Evolutionary conservation across 2,113 vertebrate species (phyloP).

Genomic region (Chaetodon auriga): DNA sequence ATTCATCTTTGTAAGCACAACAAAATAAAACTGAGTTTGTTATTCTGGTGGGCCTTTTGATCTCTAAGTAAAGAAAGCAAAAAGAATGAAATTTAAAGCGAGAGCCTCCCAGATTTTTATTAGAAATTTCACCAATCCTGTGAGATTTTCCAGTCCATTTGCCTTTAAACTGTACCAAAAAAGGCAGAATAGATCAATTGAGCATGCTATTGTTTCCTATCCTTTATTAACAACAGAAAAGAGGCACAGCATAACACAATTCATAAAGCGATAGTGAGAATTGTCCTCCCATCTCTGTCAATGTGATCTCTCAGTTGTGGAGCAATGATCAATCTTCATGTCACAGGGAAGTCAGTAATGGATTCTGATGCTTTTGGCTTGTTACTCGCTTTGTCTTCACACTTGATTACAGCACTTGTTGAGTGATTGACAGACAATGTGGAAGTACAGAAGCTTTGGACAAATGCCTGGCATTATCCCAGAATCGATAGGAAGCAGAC

Average conservation of each 20-base stretch:
- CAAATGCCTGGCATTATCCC: conserved; percentile 57
- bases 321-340: conserved; percentile 35
- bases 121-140: not conserved
- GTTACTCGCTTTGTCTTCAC: conserved; percentile 54
- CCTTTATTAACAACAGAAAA: conserved; percentile 6
- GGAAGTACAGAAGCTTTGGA: conserved; percentile 47
- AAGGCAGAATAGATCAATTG: conserved; percentile 10
- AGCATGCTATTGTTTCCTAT: conserved; percentile 2
- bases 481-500: conserved; percentile 68
- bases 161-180: not conserved
- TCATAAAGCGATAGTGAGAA: conserved; percentile 13
- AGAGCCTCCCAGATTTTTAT: not conserved
- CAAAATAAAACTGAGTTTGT: not conserved
- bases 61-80: not conserved
- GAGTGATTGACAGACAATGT: conserved; percentile 59
- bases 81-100: not conserved
- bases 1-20: not conserved
- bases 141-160: conserved; percentile 19
- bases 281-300: not conserved
- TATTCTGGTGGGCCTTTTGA: not conserved
- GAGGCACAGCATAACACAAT: conserved; percentile 22
- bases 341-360: conserved; percentile 45
- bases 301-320: not conserved
- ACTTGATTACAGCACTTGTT: conserved; percentile 71
- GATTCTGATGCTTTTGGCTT: conserved; percentile 54